Conservation (phyloP, 2,888 invertebrate genomes). For the Uloborus plumipes region DNA sequence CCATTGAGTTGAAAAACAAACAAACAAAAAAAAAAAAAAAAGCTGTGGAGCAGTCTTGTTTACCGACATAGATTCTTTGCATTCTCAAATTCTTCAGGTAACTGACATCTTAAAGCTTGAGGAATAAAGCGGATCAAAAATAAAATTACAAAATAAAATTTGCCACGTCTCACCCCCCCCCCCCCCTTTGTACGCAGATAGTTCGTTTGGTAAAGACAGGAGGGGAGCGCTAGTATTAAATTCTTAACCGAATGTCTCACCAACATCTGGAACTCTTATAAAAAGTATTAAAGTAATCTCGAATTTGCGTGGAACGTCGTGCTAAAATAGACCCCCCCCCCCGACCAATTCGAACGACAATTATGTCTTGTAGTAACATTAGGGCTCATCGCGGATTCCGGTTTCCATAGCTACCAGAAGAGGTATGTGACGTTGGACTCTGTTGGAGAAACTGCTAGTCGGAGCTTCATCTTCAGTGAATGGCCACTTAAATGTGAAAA, state of each 20-base stretch:
- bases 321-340: slow-evolving; percentile 16
- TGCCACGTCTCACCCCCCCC: background rate
- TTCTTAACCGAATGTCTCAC: slow-evolving; percentile 38
- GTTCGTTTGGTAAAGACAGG: slow-evolving; percentile 5
- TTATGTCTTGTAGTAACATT: slow-evolving; percentile 57
- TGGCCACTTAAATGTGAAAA: slow-evolving; percentile 53
- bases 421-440: slow-evolving; percentile 39
- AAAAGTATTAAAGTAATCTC: slow-evolving; percentile 38
- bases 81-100: slow-evolving; percentile 17
- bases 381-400: slow-evolving; percentile 25
- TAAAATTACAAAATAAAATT: slow-evolving; percentile 7
- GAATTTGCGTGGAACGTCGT: slow-evolving; percentile 43
- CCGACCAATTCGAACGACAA: slow-evolving; percentile 27
- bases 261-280: slow-evolving; percentile 16
- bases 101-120: slow-evolving; percentile 27
- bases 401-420: slow-evolving; percentile 40
- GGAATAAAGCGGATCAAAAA: slow-evolving; percentile 20
- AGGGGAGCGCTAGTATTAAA: slow-evolving; percentile 27
- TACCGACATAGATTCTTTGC: slow-evolving; percentile 5
- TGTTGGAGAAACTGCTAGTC: slow-evolving; percentile 28
- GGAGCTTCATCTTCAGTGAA: slow-evolving; percentile 28
- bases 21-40: too few species aligned
- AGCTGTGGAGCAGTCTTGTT: background rate
- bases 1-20: too few species aligned
- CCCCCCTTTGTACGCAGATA: background rate